A percentile compares a stretch with the other conserved stretches of the same genome.
phyloP scores from a whole-genome alignment of 2,888 invertebrate genomes.

The Cosmopolites sordidus region DNA sequence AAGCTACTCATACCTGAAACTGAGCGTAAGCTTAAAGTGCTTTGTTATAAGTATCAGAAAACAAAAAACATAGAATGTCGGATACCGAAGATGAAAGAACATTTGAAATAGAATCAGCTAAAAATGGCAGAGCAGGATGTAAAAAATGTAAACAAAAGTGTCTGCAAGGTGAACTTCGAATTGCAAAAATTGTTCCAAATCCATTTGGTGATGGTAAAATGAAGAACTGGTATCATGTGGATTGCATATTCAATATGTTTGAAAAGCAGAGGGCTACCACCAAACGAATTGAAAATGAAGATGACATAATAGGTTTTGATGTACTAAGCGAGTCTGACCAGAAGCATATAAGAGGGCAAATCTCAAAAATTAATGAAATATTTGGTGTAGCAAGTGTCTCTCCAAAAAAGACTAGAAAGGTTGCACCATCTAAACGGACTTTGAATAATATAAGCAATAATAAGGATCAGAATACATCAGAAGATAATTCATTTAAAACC shows the following conservation, averaged over 20 bases:
- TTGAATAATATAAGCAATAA: background rate
- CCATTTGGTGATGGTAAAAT: constrained; percentile 71
- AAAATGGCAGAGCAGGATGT: constrained; percentile 75
- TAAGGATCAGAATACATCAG: background rate
- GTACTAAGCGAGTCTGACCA: constrained; percentile 64
- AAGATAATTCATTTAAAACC: constrained; percentile 69
- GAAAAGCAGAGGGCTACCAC: constrained; percentile 75
- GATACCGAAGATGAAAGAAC: constrained; percentile 52
- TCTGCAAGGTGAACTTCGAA: constrained; percentile 64
- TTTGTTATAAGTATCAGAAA: no score
- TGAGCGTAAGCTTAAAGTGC: no score
- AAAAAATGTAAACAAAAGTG: constrained; percentile 83
- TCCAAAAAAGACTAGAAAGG: constrained; percentile 14
- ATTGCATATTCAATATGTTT: constrained; percentile 76
- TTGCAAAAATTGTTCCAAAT: constrained; percentile 75
- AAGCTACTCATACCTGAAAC: no score
- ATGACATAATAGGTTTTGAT: constrained; percentile 76
- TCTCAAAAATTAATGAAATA: constrained; percentile 59
- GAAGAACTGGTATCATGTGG: constrained; percentile 81
- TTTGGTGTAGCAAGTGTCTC: constrained; percentile 41
- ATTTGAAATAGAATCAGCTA: constrained; percentile 74
- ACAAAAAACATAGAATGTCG: constrained; percentile 37
- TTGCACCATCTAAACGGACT: constrained; percentile 5
- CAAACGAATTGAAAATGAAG: constrained; percentile 70
- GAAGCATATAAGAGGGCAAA: constrained; percentile 58